Evolutionary conservation across 35 echinoderm and acorn worm species (phyloP).

Genomic region (Ophiothrix spiculata): DNA sequence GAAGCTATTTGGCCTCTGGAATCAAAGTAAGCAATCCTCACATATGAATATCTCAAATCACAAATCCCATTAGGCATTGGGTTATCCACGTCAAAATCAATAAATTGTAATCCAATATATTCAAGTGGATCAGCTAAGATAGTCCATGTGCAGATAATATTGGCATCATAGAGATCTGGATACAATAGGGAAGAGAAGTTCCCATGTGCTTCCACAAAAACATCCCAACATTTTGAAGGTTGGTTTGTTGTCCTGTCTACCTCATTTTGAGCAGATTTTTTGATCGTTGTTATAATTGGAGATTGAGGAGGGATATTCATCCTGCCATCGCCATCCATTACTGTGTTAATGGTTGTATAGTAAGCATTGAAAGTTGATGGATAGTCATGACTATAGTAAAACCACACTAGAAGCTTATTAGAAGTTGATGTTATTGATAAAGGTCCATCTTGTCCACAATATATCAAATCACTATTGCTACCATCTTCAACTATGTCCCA

Average conservation of each 20-base stretch:
- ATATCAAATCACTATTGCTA: neutral
- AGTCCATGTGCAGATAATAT: slow-evolving; percentile 25
- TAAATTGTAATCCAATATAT: slow-evolving; percentile 13
- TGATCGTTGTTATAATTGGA: too few species aligned
- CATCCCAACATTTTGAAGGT: neutral
- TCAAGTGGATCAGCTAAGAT: neutral
- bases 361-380: neutral
- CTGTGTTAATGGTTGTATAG: neutral
- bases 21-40: neutral
- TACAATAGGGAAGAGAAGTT: slow-evolving; percentile 13
- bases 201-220: slow-evolving; percentile 6
- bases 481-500: neutral
- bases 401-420: neutral
- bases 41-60: slow-evolving; percentile 15
- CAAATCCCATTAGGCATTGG: slow-evolving; percentile 9
- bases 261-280: neutral
- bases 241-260: neutral
- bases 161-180: slow-evolving; percentile 13
- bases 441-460: neutral
- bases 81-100: slow-evolving; percentile 39
- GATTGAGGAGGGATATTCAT: too few species aligned
- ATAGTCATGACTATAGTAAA: neutral
- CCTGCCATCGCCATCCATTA: neutral
- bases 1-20: neutral
- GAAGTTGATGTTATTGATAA: neutral